Evolutionary conservation across 2,888 invertebrate genomes (phyloP), one percentile per base, ranked within the genome.

Genomic region (Pasiphila rectangulata): DNA sequence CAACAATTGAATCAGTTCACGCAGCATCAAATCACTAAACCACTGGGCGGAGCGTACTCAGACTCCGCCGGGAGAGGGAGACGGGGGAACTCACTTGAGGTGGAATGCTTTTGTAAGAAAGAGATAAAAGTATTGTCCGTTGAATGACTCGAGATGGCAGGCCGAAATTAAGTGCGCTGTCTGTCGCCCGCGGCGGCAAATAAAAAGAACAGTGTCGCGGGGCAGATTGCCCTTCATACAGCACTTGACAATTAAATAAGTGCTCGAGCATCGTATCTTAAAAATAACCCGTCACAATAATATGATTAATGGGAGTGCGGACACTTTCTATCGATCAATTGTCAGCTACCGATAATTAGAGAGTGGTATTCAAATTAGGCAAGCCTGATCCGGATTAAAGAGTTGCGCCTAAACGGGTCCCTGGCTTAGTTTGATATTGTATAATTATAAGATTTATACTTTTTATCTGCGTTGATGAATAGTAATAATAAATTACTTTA

Each of bases 1-100:
- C 74, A 82, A 86, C 86, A 87, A 88, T 88, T 88, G 88, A 88
- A 88, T 88, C 88, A 88, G 87, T 88, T 88, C 84, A 88, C 87
- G 86, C 88, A 87, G 88, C 88, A 88, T 88, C 88, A 88, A 88
- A 88, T 88, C 88, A 87, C 88, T 88, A 87, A 88, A 88, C 88
- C 88, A 81, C 86, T 83, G 88, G 88, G 88, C 88, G 88, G 88
- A 79, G 88, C 86, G 72, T 77, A 78, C 75, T 71, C 81, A 79
- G 86, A 83, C 86, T 85, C 88, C 86, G 69, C 82, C 79, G 84
- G 77, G 72, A 58, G 75, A 87, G 70, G 79, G 81, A 77, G 87
- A 86, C 72, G 73, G 79, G 64, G 61, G 57, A 73, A 67, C 69
- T 52, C 59, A 71, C 64, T 72, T 56, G 57, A 60, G 57, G 46